phyloP scores from a whole-genome alignment of 2,113 vertebrate species.

The Callipepla californica region DNA sequence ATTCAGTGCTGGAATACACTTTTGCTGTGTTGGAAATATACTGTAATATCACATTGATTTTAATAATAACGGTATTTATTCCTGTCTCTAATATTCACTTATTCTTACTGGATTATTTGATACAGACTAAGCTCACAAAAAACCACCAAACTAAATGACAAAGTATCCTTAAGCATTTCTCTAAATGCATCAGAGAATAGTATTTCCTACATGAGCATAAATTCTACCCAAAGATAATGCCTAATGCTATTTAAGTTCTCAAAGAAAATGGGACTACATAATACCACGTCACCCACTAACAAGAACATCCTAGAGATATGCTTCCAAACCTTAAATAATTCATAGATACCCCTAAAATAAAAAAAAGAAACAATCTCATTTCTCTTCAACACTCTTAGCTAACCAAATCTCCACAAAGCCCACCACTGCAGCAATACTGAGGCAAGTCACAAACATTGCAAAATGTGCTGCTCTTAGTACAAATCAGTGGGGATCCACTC shows the following conservation, averaged over 20 bases:
- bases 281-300: background rate
- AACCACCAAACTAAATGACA: background rate
- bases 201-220: background rate
- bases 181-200: background rate
- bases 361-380: background rate
- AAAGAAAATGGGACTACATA: background rate
- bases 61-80: background rate
- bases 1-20: background rate
- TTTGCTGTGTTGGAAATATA: background rate
- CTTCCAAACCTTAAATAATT: background rate
- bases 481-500: background rate
- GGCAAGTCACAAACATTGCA: conserved; percentile 8
- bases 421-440: conserved; percentile 18
- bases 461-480: background rate
- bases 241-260: conserved; percentile 19
- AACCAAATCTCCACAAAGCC: background rate
- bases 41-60: background rate
- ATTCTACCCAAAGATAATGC: background rate
- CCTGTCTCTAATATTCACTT: background rate
- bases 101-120: background rate
- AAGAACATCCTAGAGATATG: background rate
- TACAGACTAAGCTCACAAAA: background rate
- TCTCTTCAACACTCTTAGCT: background rate
- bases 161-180: background rate
- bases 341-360: background rate